Conservation (phyloP, 2,797 vertebrate species). For the Dendrocincla tyrannina region DNA sequence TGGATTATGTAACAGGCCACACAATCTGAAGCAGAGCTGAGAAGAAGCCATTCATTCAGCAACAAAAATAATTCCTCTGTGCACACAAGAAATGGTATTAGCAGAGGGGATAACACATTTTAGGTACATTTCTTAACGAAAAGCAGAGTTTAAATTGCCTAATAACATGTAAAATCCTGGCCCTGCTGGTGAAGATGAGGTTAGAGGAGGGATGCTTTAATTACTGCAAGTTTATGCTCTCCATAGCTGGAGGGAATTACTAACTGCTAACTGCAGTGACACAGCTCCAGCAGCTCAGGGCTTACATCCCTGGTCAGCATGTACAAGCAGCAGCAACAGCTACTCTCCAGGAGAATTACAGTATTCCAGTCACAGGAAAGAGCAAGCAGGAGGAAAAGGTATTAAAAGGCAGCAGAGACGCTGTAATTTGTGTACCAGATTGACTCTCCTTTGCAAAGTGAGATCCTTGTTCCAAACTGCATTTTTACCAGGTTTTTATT, state of each 20-base stretch:
- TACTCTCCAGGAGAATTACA: not conserved
- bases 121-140: not conserved
- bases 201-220: not conserved
- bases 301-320: not conserved
- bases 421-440: not conserved
- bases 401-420: not conserved
- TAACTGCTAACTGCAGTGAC: not conserved
- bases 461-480: not conserved
- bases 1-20: constrained; percentile 6
- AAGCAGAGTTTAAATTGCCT: not conserved
- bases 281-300: not conserved
- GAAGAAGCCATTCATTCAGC: not conserved
- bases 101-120: not conserved
- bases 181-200: not conserved
- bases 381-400: not conserved
- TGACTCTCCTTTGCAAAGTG: not conserved
- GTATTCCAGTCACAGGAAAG: not conserved
- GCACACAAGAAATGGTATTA: not conserved
- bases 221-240: not conserved
- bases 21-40: not conserved
- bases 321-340: not conserved
- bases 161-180: not conserved
- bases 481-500: fast-evolving
- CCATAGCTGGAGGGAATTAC: not conserved
- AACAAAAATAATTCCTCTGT: not conserved